These are phyloP conservation scores for Masnerella sp. DNA, from an alignment of 2,888 invertebrate genomes.

Conservation along the genomic window DNA sequence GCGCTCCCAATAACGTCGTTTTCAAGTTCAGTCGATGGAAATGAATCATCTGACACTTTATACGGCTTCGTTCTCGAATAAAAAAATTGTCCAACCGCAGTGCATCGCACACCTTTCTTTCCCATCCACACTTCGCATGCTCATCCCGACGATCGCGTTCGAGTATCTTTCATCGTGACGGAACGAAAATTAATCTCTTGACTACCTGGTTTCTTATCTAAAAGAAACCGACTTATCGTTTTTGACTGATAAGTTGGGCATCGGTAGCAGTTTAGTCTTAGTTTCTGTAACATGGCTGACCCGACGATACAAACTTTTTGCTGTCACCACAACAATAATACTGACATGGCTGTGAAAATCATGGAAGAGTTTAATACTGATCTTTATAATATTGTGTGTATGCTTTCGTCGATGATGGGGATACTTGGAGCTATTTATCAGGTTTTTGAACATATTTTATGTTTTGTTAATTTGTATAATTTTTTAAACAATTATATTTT, in stretches of 20 bases:
- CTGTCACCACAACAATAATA: conserved; percentile 84
- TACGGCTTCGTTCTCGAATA: conserved; percentile 47
- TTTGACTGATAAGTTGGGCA: conserved; percentile 37
- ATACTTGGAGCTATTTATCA: conserved; percentile 88
- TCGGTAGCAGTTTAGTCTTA: not conserved
- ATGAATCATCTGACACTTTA: conserved; percentile 48
- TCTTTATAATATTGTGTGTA: conserved; percentile 86
- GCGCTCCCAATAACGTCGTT: no score
- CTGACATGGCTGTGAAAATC: conserved; percentile 82
- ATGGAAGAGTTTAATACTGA: conserved; percentile 87
- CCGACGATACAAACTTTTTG: conserved; percentile 91
- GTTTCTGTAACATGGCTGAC: conserved; percentile 82
- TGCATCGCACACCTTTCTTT: conserved; percentile 39
- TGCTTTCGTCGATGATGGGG: conserved; percentile 86
- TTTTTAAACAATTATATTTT: no score
- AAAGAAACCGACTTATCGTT: conserved; percentile 50
- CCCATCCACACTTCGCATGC: not conserved
- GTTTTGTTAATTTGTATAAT: not conserved
- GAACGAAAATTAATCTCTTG: conserved; percentile 43
- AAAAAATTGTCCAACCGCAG: conserved; percentile 41
- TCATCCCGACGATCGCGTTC: conserved; percentile 8
- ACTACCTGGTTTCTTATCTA: conserved; percentile 56
- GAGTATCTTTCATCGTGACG: conserved; percentile 30
- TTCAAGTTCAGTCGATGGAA: conserved; percentile 45
- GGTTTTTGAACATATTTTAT: conserved; percentile 78